A percentile compares a stretch with the other conserved stretches of the same genome.
phyloP scores from a whole-genome alignment of 2,113 vertebrate species.

The Anguilla japonica region DNA sequence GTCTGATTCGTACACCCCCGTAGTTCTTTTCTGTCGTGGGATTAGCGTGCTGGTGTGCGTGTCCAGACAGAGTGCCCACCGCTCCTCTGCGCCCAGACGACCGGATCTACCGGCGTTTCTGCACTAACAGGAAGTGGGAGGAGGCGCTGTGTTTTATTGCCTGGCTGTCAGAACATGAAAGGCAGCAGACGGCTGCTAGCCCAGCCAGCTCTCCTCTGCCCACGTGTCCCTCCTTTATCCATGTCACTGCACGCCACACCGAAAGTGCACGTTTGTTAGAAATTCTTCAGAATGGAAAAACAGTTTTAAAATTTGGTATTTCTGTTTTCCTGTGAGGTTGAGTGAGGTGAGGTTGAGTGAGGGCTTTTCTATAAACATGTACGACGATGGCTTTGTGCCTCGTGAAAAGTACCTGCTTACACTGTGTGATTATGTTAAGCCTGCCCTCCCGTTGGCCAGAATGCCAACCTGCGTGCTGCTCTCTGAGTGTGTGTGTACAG shows the following conservation, averaged over 20 bases:
- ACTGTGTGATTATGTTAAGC: neutral
- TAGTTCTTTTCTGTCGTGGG: neutral
- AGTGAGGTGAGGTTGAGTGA: neutral
- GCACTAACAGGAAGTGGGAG: neutral
- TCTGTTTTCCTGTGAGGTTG: neutral
- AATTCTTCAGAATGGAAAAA: neutral
- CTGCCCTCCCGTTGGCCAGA: neutral
- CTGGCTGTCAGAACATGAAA: neutral
- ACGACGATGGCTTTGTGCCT: too few relatives aligned
- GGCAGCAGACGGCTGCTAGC: neutral
- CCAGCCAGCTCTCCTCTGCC: neutral
- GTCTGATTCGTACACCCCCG: neutral
- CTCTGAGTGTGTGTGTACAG: neutral
- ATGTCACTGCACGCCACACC: neutral
- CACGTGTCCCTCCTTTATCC: neutral
- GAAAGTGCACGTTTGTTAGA: neutral
- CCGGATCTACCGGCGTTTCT: neutral
- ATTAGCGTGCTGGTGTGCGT: neutral
- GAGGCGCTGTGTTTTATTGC: neutral
- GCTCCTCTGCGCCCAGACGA: neutral
- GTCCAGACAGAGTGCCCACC: neutral
- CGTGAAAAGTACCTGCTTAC: neutral
- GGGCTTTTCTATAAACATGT: neutral
- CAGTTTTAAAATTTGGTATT: neutral
- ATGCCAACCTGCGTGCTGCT: neutral